Base-by-base conservation (phyloP, 1,140 invertebrate genomes). In the Adelges cooleyi region DNA sequence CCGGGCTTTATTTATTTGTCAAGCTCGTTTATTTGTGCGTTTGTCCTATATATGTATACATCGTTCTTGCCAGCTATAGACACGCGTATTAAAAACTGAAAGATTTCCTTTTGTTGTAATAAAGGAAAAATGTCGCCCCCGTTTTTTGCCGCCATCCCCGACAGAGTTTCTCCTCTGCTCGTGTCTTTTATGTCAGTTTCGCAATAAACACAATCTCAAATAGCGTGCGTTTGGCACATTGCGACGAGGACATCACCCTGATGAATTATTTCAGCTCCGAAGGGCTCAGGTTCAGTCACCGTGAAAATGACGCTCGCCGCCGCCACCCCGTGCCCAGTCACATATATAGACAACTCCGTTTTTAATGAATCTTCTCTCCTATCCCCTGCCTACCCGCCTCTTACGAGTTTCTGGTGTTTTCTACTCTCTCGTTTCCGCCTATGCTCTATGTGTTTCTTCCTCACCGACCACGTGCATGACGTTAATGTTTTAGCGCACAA, bases 201-300 rank as follows among this genome's bases (percentile, higher is more conserved):
- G 54, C 54, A 59, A 59, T 59, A 59, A 59, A 59, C 54, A 59
- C 54, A 59, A 42, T 59, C 42, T 38, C 54, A 59, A 59, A 59
- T 23, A 42, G 54, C 44, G 54, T 59, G 54, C 54, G 22, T 59
- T 59, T 59, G 54, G 40, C 54, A 59, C 54, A 59, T 59, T 27
- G 54, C 54, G 23, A 59, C 36, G 22, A 59, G 54, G 40, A 59
- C 40, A 46, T 59, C 54, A 23, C 54, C 54, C 54, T 44, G 54
- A 59, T 59, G 54, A 42, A 59, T 59, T 59, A 59, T 59, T 59
- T 59, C 54, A 59, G 54, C 54, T 59, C 38, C 22, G 40, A 42
- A 38, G 54, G 54, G 23, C 40, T 38, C 54, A 59, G 54, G 54
- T 59, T 59, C 54, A 59, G 54, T 59, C 54, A 59, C 54, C 54